These are phyloP conservation scores for Hyperoplus immaculatus DNA, from an alignment of 2,797 vertebrate genomes.

Conservation along the genomic window DNA sequence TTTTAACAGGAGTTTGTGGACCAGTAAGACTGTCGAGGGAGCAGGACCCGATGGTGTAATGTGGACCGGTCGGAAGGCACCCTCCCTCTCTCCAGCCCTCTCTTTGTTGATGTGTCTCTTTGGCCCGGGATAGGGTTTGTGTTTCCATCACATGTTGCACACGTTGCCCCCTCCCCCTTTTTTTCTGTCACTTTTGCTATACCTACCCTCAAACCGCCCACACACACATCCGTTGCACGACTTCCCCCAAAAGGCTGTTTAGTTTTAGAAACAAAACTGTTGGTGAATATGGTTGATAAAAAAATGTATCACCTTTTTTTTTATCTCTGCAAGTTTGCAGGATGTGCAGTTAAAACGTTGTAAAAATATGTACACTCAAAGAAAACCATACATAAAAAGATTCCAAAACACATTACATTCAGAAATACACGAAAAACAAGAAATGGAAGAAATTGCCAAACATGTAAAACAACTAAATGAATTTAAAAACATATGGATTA, in stretches of 20 bases:
- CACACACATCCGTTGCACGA: background rate
- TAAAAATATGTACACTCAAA: background rate
- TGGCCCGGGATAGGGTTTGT: slow-evolving; percentile 38
- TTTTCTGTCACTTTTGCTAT: slow-evolving; percentile 18
- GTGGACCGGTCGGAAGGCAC: slow-evolving; percentile 51
- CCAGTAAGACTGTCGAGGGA: slow-evolving; percentile 8
- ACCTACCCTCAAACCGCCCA: background rate
- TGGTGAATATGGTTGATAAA: background rate
- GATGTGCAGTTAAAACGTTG: too few species aligned
- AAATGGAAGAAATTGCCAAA: background rate
- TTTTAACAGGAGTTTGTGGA: slow-evolving; percentile 4
- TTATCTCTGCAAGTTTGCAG: too few species aligned
- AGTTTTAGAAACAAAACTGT: background rate
- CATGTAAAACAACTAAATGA: background rate
- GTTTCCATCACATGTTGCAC: slow-evolving; percentile 46
- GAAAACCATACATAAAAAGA: background rate
- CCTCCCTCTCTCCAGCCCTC: slow-evolving; percentile 50
- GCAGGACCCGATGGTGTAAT: slow-evolving; percentile 38
- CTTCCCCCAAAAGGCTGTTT: background rate
- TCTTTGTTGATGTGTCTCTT: slow-evolving; percentile 60
- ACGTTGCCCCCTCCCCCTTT: slow-evolving; percentile 26
- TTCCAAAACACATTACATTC: background rate
- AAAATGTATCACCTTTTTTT: background rate
- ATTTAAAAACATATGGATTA: background rate
- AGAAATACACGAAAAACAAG: background rate